phyloP scores from a whole-genome alignment of 2,797 vertebrate species.

The Sphenopsis melanotis region DNA sequence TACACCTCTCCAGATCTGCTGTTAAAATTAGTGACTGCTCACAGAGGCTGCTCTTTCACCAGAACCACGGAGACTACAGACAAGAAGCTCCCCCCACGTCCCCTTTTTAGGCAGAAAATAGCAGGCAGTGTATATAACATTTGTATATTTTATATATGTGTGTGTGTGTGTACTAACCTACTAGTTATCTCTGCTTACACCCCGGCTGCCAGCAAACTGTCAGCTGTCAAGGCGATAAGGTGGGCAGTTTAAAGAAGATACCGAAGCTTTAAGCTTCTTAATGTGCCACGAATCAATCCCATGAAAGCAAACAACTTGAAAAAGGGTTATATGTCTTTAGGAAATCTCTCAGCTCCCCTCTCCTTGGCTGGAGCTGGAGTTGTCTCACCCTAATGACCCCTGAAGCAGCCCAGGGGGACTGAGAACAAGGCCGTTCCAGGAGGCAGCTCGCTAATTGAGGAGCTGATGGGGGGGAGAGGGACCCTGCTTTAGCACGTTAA shows the following conservation, averaged over 20 bases:
- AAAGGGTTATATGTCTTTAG: constrained; percentile 64
- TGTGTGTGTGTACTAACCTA: constrained; percentile 58
- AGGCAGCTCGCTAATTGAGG: constrained; percentile 89
- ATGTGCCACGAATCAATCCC: constrained; percentile 75
- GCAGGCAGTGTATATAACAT: neutral
- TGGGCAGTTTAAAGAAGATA: constrained; percentile 74
- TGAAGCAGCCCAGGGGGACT: constrained; percentile 66
- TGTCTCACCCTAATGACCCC: constrained; percentile 73
- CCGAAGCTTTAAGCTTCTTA: constrained; percentile 73
- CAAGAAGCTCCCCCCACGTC: neutral
- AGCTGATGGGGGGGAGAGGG: constrained; percentile 81
- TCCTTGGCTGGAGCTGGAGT: constrained; percentile 29
- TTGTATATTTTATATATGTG: neutral
- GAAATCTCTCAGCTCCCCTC: constrained; percentile 38
- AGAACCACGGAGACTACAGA: neutral
- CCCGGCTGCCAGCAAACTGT: constrained; percentile 64
- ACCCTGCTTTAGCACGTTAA: constrained; percentile 74
- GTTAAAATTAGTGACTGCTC: neutral
- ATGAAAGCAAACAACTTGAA: constrained; percentile 75
- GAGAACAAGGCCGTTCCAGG: constrained; percentile 78
- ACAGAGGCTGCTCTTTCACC: constrained; percentile 11
- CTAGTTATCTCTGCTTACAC: constrained; percentile 70
- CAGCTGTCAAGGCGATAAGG: constrained; percentile 69
- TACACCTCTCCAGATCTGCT: neutral
- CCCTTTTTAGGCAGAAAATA: constrained; percentile 6